Evolutionary conservation across 92 coral and sea anemone genomes (phyloP).

Genomic region (Pocillopora meandrina): DNA sequence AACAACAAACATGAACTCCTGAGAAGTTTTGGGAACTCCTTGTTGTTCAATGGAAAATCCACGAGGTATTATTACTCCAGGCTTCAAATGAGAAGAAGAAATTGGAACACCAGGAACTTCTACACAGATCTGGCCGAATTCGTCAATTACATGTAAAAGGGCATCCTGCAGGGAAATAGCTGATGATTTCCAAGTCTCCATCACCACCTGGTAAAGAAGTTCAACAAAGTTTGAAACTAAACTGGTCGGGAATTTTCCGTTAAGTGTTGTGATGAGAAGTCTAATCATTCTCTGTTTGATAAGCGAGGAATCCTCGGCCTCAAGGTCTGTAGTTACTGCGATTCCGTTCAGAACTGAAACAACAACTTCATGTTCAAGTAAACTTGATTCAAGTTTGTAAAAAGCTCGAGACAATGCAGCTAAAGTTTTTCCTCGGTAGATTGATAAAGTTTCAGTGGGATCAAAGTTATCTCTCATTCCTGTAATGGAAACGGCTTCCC

Average conservation of each 20-base stretch:
- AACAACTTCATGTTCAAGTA: constrained; percentile 24
- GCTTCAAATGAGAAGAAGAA: constrained; percentile 59
- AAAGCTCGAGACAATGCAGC: constrained; percentile 67
- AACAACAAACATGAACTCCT: constrained; percentile 63
- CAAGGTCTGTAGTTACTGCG: constrained; percentile 32
- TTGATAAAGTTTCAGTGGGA: constrained; percentile 37
- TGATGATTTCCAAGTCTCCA: constrained; percentile 36
- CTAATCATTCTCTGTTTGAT: constrained; percentile 33
- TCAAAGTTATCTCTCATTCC: background rate
- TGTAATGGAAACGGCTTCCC: constrained; percentile 43
- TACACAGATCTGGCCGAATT: constrained; percentile 68
- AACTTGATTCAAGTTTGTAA: constrained; percentile 34
- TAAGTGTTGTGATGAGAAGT: constrained; percentile 58
- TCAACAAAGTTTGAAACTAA: constrained; percentile 50
- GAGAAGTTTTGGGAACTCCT: constrained; percentile 26
- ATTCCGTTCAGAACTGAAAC: constrained; percentile 53
- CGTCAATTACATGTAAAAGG: constrained; percentile 64
- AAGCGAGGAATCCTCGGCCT: background rate
- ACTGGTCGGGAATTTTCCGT: constrained; percentile 71
- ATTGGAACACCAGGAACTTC: constrained; percentile 80
- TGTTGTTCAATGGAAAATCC: constrained; percentile 71
- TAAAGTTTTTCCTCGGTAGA: constrained; percentile 40
- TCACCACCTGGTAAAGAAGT: constrained; percentile 57
- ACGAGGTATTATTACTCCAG: constrained; percentile 86
- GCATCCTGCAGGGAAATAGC: constrained; percentile 37